Evolutionary conservation across 2,113 vertebrate genomes (phyloP).

Genomic region (Ibidorhyncha struthersii): DNA sequence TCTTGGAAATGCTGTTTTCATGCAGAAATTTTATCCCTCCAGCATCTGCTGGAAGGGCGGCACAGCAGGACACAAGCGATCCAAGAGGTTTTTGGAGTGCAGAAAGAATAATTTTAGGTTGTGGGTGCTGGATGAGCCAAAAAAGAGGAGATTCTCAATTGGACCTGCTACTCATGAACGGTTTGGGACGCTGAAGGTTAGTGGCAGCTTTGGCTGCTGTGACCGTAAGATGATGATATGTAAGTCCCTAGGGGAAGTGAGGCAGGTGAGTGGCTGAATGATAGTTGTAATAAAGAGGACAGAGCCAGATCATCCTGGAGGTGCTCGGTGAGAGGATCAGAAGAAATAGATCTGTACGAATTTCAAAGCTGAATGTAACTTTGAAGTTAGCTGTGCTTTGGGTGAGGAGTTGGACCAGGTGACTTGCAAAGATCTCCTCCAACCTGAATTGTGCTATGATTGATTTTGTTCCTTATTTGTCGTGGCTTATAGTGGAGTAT

Average conservation of each 20-base stretch:
- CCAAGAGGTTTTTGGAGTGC: neutral
- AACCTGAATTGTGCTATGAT: neutral
- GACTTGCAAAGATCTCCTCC: neutral
- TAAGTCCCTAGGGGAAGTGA: neutral
- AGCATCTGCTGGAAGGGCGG: neutral
- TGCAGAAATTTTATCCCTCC: neutral
- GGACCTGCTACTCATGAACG: neutral
- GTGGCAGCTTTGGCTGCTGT: neutral
- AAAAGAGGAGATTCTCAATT: neutral
- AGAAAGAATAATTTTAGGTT: neutral
- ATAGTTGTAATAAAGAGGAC: neutral
- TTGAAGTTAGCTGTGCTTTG: neutral
- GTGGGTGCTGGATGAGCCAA: neutral
- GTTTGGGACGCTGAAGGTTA: neutral
- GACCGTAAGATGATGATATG: rapidly evolving
- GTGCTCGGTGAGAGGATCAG: neutral
- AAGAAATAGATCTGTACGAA: neutral
- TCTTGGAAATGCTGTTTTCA: neutral
- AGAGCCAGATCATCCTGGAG: neutral
- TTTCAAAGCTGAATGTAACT: neutral
- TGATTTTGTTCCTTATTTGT: neutral
- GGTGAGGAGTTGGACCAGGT: neutral
- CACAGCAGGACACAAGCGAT: neutral
- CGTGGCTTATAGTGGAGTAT: neutral
- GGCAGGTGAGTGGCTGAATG: neutral